Conservation (phyloP, 2,797 vertebrate genomes). For the Sebastes steindachneri region DNA sequence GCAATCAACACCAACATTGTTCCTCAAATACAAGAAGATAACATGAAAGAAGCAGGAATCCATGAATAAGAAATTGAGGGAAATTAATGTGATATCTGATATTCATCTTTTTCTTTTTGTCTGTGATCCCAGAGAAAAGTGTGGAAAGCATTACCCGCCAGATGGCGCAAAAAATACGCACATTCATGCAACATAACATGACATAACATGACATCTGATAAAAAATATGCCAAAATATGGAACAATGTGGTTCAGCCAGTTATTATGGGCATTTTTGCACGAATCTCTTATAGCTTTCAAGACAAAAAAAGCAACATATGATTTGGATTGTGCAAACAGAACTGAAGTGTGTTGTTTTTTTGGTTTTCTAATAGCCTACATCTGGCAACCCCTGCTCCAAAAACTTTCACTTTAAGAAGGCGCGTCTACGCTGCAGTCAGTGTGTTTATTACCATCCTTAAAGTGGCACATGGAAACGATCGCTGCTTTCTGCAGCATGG, state of each 20-base stretch:
- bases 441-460: slow-evolving; percentile 73
- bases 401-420: slow-evolving; percentile 88
- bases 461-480: slow-evolving; percentile 82
- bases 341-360: neutral
- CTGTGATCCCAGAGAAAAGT: too few relatives aligned
- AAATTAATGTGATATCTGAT: too few relatives aligned
- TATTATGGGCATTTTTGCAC: neutral
- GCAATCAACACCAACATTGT: neutral
- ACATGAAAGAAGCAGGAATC: rapidly evolving
- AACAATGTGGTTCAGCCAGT: slow-evolving; percentile 9
- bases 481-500: slow-evolving; percentile 16
- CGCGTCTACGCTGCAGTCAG: slow-evolving; percentile 73
- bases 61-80: too few relatives aligned
- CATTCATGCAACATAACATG: neutral
- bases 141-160: slow-evolving; percentile 15
- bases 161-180: slow-evolving; percentile 44
- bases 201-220: slow-evolving; percentile 42
- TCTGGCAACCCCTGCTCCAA: slow-evolving; percentile 41
- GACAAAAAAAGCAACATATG: neutral
- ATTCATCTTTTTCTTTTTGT: neutral
- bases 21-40: neutral
- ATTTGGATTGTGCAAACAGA: neutral
- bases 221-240: slow-evolving; percentile 18
- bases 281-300: neutral
- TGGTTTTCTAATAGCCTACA: neutral